These are phyloP conservation scores for Punctoribates punctum DNA, from an alignment of 2,888 invertebrate species.

Conservation along the genomic window DNA sequence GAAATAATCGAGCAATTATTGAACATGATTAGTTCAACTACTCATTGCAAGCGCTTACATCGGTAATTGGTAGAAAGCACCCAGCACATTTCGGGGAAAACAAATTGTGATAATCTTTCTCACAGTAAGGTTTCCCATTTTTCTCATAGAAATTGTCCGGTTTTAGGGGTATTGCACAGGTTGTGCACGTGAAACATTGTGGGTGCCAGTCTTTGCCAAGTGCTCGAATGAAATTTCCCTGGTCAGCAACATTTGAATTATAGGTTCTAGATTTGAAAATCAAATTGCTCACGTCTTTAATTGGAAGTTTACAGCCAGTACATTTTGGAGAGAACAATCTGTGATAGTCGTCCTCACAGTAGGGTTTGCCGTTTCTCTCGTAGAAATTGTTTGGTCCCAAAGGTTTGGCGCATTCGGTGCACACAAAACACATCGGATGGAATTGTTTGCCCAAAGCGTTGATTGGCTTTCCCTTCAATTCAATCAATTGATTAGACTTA, in stretches of 20 bases:
- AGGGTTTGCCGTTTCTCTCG: slow-evolving; percentile 92
- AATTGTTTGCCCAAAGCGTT: slow-evolving; percentile 88
- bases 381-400: slow-evolving; percentile 97
- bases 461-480: slow-evolving; percentile 31
- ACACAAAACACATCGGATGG: slow-evolving; percentile 99
- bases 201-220: slow-evolving; percentile 98
- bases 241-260: not conserved
- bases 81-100: slow-evolving; percentile 99
- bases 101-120: slow-evolving; percentile 90
- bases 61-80: slow-evolving; percentile 96
- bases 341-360: slow-evolving; percentile 96
- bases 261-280: not conserved
- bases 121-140: slow-evolving; percentile 95
- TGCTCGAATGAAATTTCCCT: slow-evolving; percentile 57
- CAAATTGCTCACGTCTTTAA: slow-evolving; percentile 62
- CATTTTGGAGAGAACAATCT: slow-evolving; percentile 97
- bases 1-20: not conserved
- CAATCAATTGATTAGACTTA: not conserved
- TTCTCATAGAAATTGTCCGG: slow-evolving; percentile 98
- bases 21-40: not conserved
- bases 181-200: slow-evolving; percentile 98
- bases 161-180: slow-evolving; percentile 93
- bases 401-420: slow-evolving; percentile 94
- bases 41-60: slow-evolving; percentile 1
- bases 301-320: slow-evolving; percentile 97